These are phyloP conservation scores for Petrophora chlorosata DNA, from an alignment of 2,888 invertebrate genomes.

Conservation along the genomic window DNA sequence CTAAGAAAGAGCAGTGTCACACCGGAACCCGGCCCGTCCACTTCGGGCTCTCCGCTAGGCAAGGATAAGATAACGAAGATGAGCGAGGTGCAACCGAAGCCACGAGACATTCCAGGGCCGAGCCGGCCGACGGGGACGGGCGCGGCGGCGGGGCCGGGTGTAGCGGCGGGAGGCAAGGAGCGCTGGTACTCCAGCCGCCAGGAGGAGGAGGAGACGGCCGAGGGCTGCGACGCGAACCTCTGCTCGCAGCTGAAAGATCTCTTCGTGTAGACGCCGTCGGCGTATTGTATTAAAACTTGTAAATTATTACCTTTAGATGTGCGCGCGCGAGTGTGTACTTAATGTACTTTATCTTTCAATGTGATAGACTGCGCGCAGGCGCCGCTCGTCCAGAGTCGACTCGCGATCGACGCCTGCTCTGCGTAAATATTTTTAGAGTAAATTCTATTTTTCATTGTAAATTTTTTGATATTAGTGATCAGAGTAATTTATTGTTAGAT, in stretches of 20 bases:
- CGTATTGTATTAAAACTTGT: slow-evolving; percentile 62
- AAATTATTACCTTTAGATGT: slow-evolving; percentile 71
- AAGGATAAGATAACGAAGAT: slow-evolving; percentile 53
- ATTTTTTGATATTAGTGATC: slow-evolving; percentile 80
- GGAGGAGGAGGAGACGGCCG: slow-evolving; percentile 88
- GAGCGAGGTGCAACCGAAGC: slow-evolving; percentile 67
- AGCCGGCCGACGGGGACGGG: slow-evolving; percentile 40
- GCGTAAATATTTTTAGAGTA: slow-evolving; percentile 79
- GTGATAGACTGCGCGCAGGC: slow-evolving; percentile 77
- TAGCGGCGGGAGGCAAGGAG: slow-evolving; percentile 56
- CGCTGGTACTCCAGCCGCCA: slow-evolving; percentile 86
- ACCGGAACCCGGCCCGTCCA: slow-evolving; percentile 67
- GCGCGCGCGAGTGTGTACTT: slow-evolving; percentile 55
- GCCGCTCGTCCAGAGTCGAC: slow-evolving; percentile 73
- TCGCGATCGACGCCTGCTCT: slow-evolving; percentile 71
- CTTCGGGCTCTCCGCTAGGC: slow-evolving; percentile 50
- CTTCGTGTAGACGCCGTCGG: slow-evolving; percentile 87
- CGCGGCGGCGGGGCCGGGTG: slow-evolving; percentile 35
- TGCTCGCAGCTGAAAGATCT: slow-evolving; percentile 94
- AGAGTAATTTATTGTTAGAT: slow-evolving; percentile 79
- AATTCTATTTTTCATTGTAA: slow-evolving; percentile 83
- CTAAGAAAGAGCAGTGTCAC: slow-evolving; percentile 84
- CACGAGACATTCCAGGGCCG: slow-evolving; percentile 62
- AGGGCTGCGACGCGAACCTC: slow-evolving; percentile 91
- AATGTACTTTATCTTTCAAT: slow-evolving; percentile 79